Evolutionary conservation across 35 echinoderm and acorn worm species (phyloP), one percentile per base, ranked within the genome.

Genomic region (Diadema setosum): DNA sequence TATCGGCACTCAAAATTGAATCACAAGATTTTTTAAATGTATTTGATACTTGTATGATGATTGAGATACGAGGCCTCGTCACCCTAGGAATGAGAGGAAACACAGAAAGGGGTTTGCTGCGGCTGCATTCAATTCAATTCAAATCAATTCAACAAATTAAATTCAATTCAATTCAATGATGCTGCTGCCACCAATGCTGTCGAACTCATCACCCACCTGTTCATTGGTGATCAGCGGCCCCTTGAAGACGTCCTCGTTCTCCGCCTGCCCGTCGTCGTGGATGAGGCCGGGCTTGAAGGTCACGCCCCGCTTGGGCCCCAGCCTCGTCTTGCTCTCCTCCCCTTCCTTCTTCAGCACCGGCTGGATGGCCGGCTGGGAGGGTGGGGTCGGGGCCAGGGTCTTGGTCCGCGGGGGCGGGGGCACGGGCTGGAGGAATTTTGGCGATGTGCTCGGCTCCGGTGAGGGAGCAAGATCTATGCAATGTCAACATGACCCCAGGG

Each of bases 221-320:
- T 87, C 86, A 80, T 94, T 94, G 23, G 80, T 75, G 3, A 98
- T 84, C 32, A 98, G 88, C 12, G 95, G 95, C 25, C 95, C 95
- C 12, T 61, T 73, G 45, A 58, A 91, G 23, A 83, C 17, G 0
- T 87, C 83, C 23, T 84, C 56, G 65, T 16, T 35, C 48, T 50
- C 33, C 27, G 37, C 20, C 0, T 44, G 29, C 2, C n/a, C 40
- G 25, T 78, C 73, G 14, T 94, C 88, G 39, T 55, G 69, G 11
- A 98, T 69, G 20, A 91, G 83, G 44, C 91, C 91, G 30, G 90
- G 91, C 73, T 98, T 93, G 67, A 98, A 98, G 1, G 95, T 94
- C 67, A 98, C 95, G 45, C 91, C 92, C 69, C 88, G 70, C 42
- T 82, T 91, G 12, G 74, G 29, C 5, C 61, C 88, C 70, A 40